Base-by-base conservation (phyloP, 2,888 invertebrate genomes). In the Caenorhabditis virilis region DNA sequence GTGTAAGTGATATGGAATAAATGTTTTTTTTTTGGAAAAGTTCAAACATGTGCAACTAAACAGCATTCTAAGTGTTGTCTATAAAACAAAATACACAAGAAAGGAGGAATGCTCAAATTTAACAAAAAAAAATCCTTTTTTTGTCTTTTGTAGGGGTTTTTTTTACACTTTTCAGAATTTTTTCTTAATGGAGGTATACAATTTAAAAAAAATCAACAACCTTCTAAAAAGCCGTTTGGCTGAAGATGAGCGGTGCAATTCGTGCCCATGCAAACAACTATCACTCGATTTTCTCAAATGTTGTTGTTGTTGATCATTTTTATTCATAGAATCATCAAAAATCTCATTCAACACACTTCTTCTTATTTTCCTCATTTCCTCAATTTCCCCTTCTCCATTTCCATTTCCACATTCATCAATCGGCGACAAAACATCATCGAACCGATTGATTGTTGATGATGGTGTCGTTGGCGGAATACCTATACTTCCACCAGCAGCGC, bases 261-360 rank as follows among this genome's bases (percentile, higher is more conserved):
- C 48, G 41, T 62, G 52, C 16, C 49, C 64, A 64, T 64, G 64
- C 64, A 64, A 58, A 64, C 58, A 58, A 64, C 64, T 64, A 64
- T 64, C 64, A 39, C 64, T 64, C 20, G 64, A 58, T 22, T 64
- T 64, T n/a, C 64, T 26, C 1, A 54, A 2, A 27, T 46, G 52
- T 16, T 56, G 52, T 30, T 62, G 47, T 30, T n/a, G n/a, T n/a
- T n/a, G n/a, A 3, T 54, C 58, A 18, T 23, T 36, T 9, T 51
- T 46, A 20, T 25, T 39, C 25, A 47, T 11, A 36, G 57, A 49
- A 1, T 50, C 58, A 15, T 64, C 64, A 0, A 53, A 36, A 39
- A 64, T 47, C 16, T 58, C 58, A 33, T 55, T 55, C 1, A 64
- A 9, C 23, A 50, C 51, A 51, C 46, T 64, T 11, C 53, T 30